phyloP scores from a whole-genome alignment of 1,140 invertebrate genomes.

The Drosophila dunni region DNA sequence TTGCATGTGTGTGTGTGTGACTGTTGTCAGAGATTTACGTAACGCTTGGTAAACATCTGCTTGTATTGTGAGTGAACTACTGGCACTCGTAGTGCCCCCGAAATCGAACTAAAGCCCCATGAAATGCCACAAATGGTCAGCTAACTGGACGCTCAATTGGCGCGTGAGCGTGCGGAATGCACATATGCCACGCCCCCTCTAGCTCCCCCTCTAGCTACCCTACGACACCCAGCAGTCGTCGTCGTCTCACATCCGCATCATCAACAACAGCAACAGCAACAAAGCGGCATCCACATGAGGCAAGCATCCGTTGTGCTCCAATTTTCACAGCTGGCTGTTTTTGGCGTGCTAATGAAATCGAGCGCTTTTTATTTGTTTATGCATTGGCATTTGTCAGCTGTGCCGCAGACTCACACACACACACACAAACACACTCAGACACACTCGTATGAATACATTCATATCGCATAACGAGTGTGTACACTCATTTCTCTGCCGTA shows the following conservation, averaged over 20 bases:
- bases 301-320: slow-evolving; percentile 50
- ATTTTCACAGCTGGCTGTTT: slow-evolving; percentile 54
- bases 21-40: slow-evolving; percentile 75
- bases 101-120: slow-evolving; percentile 27
- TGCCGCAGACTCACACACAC: slow-evolving; percentile 9
- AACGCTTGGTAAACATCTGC: slow-evolving; percentile 75
- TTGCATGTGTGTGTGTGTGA: too few relatives aligned
- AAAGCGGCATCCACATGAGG: slow-evolving; percentile 14
- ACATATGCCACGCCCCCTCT: slow-evolving; percentile 10
- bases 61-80: slow-evolving; percentile 15
- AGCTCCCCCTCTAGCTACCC: not conserved
- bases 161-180: slow-evolving; percentile 62
- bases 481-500: slow-evolving; percentile 23
- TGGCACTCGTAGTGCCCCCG: slow-evolving; percentile 57
- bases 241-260: slow-evolving; percentile 37
- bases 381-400: slow-evolving; percentile 71
- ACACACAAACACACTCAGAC: not conserved
- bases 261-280: slow-evolving; percentile 26
- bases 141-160: slow-evolving; percentile 46
- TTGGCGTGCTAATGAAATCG: slow-evolving; percentile 76
- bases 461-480: slow-evolving; percentile 15
- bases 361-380: slow-evolving; percentile 77
- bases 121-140: slow-evolving; percentile 34
- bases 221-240: not conserved
- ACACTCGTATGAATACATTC: slow-evolving; percentile 14